phyloP scores from a whole-genome alignment of 2,797 vertebrate species.

The Malacoctenus gilli region DNA sequence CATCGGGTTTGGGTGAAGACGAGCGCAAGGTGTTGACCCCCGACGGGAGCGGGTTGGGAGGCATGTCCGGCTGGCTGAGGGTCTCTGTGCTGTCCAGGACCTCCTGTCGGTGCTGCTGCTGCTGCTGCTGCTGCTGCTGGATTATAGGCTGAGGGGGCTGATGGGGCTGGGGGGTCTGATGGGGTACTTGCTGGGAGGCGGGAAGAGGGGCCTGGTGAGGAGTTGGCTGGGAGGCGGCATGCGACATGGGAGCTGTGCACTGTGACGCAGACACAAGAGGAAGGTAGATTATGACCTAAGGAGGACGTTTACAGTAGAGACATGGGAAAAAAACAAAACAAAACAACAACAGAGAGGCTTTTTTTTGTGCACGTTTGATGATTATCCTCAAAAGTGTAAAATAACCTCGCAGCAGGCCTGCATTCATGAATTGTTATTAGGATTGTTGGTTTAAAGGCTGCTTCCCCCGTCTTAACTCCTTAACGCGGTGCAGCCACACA shows the following conservation, averaged over 20 bases:
- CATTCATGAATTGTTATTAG: no score
- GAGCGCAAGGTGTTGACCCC: constrained; percentile 81
- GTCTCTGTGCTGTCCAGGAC: constrained; percentile 83
- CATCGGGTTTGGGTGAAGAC: constrained; percentile 91
- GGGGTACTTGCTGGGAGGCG: constrained; percentile 38
- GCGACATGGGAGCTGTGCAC: constrained; percentile 65
- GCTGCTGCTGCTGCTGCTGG: constrained; percentile 42
- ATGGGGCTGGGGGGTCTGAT: constrained; percentile 42
- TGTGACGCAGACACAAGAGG: constrained; percentile 36
- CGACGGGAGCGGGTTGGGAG: constrained; percentile 86
- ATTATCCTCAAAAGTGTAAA: no score
- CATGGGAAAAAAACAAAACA: background rate
- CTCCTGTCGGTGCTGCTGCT: constrained; percentile 78
- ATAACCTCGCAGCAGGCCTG: no score
- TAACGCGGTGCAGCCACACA: background rate
- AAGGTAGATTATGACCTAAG: background rate
- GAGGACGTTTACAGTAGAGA: background rate
- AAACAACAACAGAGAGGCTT: no score
- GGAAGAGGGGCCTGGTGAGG: constrained; percentile 46
- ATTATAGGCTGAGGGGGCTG: constrained; percentile 30
- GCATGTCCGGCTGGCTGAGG: constrained; percentile 68
- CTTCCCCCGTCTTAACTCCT: constrained; percentile 23
- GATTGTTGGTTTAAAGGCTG: no score
- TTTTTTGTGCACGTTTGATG: no score
- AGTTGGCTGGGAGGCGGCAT: constrained; percentile 47